Evolutionary conservation across 92 coral and sea anemone genomes (phyloP).

Genomic region (Desmophyllum pertusum): DNA sequence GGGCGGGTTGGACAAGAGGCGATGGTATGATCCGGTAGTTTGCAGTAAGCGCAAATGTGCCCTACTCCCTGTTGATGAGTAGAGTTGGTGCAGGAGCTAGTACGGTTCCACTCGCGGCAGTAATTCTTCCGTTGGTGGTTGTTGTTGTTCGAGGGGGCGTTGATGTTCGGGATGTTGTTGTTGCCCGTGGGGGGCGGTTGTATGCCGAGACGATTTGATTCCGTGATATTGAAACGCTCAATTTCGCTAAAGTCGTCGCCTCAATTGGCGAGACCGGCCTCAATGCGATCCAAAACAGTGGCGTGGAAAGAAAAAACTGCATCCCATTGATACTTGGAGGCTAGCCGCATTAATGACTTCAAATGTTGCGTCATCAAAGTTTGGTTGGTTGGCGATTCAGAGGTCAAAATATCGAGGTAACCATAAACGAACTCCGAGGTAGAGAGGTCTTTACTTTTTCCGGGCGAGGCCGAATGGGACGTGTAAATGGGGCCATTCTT

Average conservation of each 20-base stretch:
- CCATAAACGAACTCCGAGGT: no score
- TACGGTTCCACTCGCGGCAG: slow-evolving; percentile 1
- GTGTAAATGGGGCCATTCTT: no score
- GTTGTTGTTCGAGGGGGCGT: no score
- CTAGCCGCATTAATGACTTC: not conserved
- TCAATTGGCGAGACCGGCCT: slow-evolving; percentile 4
- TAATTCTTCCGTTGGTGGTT: no score
- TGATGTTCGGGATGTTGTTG: not conserved
- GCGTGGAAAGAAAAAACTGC: not conserved
- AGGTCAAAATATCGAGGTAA: no score
- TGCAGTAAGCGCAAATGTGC: not conserved
- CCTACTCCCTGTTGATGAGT: not conserved
- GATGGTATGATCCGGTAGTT: not conserved
- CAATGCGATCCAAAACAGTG: slow-evolving; percentile 7
- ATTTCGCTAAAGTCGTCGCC: slow-evolving; percentile 6
- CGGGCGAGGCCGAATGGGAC: no score
- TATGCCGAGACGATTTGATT: not conserved
- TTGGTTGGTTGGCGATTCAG: not conserved
- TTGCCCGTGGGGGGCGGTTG: not conserved
- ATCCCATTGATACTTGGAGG: not conserved
- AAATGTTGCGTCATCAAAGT: not conserved
- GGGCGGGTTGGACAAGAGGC: not conserved
- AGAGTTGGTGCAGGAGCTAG: not conserved
- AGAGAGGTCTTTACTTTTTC: no score
- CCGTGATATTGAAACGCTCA: slow-evolving; percentile 4